Evolutionary conservation across 2,113 vertebrate species (phyloP), one percentile per base, ranked within the genome.

Genomic region (Menura novaehollandiae): DNA sequence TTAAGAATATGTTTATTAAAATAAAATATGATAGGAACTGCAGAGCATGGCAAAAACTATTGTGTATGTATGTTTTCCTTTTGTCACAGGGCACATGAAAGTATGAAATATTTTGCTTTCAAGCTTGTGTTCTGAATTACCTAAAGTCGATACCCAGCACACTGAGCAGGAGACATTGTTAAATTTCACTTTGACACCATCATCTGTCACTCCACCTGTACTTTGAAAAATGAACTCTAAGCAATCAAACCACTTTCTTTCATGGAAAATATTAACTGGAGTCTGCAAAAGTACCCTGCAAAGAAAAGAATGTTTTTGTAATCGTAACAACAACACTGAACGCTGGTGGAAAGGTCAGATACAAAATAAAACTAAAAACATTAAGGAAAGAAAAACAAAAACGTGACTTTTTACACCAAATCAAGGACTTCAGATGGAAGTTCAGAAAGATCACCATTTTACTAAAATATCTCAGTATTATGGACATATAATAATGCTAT

Each of bases 141-240:
- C 85, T 82, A 89, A 96, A 97, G 87, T 96, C 79, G 22, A 93
- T 96, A 96, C 83, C 37, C 59, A 96, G 96, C 91, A 47, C 77
- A 92, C 74, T 89, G 94, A 95, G 74, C 94, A 81, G 93, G 52
- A 91, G 88, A 97, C 96, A 96, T 95, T 77, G 85, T 93, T 90
- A 91, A 95, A 97, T 81, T 85, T 95, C 73, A 37, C 91, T 95
- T 91, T 88, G 80, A 97, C 92, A 95, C 89, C 90, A 96, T 97
- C 77, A 94, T 96, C 82, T 97, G 60, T 96, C 83, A 95, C 47
- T 59, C 89, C 92, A 96, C 71, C 80, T 94, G 89, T 88, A 97
- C 88, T 96, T 94, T 95, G 95, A 90, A 97, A 94, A 96, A 96
- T 96, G 94, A 96, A 96, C 95, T 97, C 78, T 92, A 81, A 95